Evolutionary conservation across 2,797 vertebrate genomes (phyloP).

Genomic region (Cryptoprocta ferox): DNA sequence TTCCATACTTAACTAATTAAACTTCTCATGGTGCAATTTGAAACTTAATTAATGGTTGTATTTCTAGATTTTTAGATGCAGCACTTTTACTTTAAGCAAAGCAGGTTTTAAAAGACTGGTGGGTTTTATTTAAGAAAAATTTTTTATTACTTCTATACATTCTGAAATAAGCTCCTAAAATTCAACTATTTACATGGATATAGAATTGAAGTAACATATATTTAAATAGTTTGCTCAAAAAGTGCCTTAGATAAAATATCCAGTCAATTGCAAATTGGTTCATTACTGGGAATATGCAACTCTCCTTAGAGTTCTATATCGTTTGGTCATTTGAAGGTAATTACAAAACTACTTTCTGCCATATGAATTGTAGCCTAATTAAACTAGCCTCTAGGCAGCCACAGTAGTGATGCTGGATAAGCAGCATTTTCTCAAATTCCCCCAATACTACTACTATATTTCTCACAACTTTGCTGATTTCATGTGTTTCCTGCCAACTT

Average conservation of each 20-base stretch:
- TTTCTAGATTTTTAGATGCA: neutral
- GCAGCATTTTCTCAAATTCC: slow-evolving; percentile 82
- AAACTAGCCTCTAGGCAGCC: slow-evolving; percentile 82
- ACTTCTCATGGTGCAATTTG: neutral
- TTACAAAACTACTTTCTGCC: slow-evolving; percentile 82
- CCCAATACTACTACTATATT: slow-evolving; percentile 70
- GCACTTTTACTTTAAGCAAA: neutral
- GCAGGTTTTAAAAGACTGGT: neutral
- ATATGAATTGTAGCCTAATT: slow-evolving; percentile 87
- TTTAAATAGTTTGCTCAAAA: slow-evolving; percentile 71
- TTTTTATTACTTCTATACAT: neutral
- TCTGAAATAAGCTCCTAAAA: neutral
- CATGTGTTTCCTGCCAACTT: slow-evolving; percentile 81
- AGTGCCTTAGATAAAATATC: slow-evolving; percentile 70
- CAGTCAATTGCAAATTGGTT: slow-evolving; percentile 63
- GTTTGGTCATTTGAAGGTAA: slow-evolving; percentile 85
- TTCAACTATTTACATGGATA: neutral
- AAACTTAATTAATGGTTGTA: neutral
- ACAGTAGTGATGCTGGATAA: slow-evolving; percentile 79
- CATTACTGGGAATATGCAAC: slow-evolving; percentile 71
- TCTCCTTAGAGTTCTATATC: slow-evolving; percentile 72
- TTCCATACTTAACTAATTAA: neutral
- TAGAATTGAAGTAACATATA: slow-evolving; percentile 53
- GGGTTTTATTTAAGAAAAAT: neutral
- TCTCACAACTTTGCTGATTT: slow-evolving; percentile 85